phyloP scores from a whole-genome alignment of 2,797 vertebrate species.

The Megalops cyprinoides region DNA sequence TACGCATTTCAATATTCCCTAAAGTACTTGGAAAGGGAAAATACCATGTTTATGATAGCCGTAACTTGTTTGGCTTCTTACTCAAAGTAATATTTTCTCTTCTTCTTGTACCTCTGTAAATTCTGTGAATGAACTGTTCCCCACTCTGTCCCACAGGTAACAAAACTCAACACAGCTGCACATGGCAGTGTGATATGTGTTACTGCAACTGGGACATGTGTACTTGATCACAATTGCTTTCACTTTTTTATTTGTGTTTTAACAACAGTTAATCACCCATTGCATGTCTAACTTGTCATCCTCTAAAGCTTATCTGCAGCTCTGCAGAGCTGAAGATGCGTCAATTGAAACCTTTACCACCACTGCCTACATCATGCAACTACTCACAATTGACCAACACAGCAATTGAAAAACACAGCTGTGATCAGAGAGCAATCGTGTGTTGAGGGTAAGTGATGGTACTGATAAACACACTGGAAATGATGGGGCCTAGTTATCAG shows the following conservation, averaged over 20 bases:
- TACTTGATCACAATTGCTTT: background rate
- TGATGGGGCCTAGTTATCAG: background rate
- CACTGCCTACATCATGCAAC: background rate
- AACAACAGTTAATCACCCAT: background rate
- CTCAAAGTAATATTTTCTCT: too few species aligned
- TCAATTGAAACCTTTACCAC: background rate
- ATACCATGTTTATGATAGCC: too few species aligned
- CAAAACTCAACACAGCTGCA: too few species aligned
- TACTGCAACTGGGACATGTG: too few species aligned
- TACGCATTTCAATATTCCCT: too few species aligned
- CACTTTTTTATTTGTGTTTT: conserved; percentile 9
- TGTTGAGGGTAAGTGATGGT: background rate
- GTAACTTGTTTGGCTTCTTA: too few species aligned
- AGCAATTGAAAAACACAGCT: background rate
- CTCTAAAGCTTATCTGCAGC: conserved; percentile 14
- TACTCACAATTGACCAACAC: background rate
- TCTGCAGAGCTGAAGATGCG: conserved; percentile 8
- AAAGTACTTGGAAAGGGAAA: too few species aligned
- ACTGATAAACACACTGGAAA: background rate
- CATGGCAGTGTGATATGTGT: too few species aligned
- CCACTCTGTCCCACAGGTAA: too few species aligned
- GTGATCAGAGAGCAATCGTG: background rate
- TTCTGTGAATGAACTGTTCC: too few species aligned
- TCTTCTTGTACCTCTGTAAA: too few species aligned
- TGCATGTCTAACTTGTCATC: background rate